These are phyloP conservation scores for Lepidocyrtinus sp. DNA, from an alignment of 2,888 invertebrate genomes.

Conservation along the genomic window DNA sequence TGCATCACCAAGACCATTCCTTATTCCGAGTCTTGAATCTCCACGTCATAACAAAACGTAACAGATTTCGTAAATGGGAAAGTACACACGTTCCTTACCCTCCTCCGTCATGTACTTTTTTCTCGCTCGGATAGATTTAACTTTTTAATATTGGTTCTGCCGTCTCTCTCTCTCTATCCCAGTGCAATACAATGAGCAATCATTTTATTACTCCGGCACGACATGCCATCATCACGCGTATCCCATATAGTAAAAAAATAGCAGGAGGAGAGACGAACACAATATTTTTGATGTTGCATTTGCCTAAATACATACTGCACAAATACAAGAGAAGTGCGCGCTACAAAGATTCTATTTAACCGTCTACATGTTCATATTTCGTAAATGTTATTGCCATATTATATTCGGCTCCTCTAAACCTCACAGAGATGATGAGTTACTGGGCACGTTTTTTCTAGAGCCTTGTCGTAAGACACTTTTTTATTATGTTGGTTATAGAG, in stretches of 20 bases:
- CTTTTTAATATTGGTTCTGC: neutral
- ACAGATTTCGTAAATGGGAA: neutral
- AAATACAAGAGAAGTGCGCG: neutral
- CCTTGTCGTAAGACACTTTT: neutral
- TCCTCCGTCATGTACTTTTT: neutral
- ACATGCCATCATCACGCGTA: conserved; percentile 52
- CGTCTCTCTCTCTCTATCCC: too few relatives aligned
- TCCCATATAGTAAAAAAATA: conserved; percentile 15
- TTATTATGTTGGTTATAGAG: neutral
- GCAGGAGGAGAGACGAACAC: conserved; percentile 10
- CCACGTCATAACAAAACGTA: neutral
- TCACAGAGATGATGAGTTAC: too few relatives aligned
- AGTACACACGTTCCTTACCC: neutral
- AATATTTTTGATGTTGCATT: too few relatives aligned
- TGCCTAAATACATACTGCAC: neutral
- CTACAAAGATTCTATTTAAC: too few relatives aligned
- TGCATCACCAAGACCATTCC: too few relatives aligned
- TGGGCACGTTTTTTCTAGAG: conserved; percentile 5
- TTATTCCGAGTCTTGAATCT: too few relatives aligned
- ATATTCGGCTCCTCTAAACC: neutral
- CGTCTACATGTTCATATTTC: too few relatives aligned
- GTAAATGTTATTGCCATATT: too few relatives aligned
- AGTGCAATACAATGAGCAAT: conserved; percentile 26
- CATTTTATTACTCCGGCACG: conserved; percentile 55
- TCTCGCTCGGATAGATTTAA: neutral